phyloP scores from a whole-genome alignment of 2,797 vertebrate genomes.

The Scleropages formosus region DNA sequence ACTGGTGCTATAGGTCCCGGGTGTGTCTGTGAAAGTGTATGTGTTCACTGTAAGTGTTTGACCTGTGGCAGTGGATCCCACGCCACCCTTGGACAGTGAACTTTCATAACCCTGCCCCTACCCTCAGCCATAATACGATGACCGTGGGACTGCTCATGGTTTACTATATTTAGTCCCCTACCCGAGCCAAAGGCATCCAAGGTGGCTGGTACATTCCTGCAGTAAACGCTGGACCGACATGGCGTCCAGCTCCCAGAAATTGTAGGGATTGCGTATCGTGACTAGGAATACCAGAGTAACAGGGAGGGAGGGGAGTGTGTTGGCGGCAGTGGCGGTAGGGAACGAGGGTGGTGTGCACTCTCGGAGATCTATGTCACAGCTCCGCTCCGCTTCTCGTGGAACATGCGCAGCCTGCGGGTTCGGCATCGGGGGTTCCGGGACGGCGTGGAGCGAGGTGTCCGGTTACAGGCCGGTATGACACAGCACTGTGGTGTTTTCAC shows the following conservation, averaged over 20 bases:
- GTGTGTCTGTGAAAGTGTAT: conserved; percentile 42
- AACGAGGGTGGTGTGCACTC: background rate
- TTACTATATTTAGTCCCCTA: conserved; percentile 65
- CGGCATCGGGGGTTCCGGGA: conserved; percentile 10
- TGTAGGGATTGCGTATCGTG: conserved; percentile 44
- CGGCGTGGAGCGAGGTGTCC: conserved; percentile 33
- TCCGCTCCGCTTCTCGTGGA: conserved; percentile 50
- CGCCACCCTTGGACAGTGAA: conserved; percentile 42
- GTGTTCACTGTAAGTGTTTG: conserved; percentile 49
- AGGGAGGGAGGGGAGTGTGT: conserved; percentile 47
- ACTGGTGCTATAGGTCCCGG: background rate
- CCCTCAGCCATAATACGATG: conserved; percentile 24
- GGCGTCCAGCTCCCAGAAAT: background rate
- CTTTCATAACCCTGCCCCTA: conserved; percentile 38
- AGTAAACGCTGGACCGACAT: conserved; percentile 22
- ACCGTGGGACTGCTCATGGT: conserved; percentile 45
- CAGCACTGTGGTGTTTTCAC: conserved; percentile 5
- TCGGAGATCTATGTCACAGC: conserved; percentile 33
- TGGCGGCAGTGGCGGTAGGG: conserved; percentile 22
- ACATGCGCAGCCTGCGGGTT: conserved; percentile 41
- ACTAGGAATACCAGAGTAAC: conserved; percentile 34
- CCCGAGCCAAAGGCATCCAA: conserved; percentile 43
- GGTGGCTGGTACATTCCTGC: background rate
- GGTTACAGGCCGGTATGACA: conserved; percentile 50
- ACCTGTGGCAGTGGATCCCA: background rate